Evolutionary conservation across 2,888 invertebrate genomes (phyloP), one percentile per base, ranked within the genome.

Genomic region (Sycophila texana): DNA sequence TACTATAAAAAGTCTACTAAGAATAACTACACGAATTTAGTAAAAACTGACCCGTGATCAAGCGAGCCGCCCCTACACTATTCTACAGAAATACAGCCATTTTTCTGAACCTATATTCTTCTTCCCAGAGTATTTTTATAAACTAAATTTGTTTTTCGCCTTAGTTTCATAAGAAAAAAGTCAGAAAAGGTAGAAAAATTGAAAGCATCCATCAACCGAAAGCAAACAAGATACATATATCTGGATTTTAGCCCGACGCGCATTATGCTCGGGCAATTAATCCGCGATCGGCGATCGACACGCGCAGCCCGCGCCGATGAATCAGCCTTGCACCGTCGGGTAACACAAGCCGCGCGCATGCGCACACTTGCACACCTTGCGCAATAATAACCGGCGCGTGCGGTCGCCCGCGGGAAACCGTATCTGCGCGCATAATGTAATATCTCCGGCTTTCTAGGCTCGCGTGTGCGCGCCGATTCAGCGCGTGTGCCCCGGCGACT

Each of bases 371-470:
- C 57, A 26, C 16, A 14, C 13, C 4, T 75, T 67, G 67, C 74
- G 74, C 26, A 47, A 61, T 26, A 26, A 73, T 67, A 75, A 60
- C 47, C 39, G 47, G 14, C 55, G 39, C 68, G 39, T 39, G 39
- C 57, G 57, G 39, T 39, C 68, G 39, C 55, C 16, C 13, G 16
- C 61, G 68, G 26, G 53, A 55, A 61, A 20, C 30, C 39, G 30
- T 63, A 22, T 47, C 53, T n/a, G 20, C 12, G 39, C 49, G 53
- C 61, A n/a, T 49, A 57, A 49, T 66, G 51, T 60, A 47, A 16
- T 57, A 61, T 49, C 22, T 60, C 16, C 55, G 47, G 65, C 47
- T 74, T 74, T 26, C 16, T 74, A 57, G 65, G 55, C 39, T 74
- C 39, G 73, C 73, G 63, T 63, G 58, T 14, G 39, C 55, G 14